A percentile compares a stretch with the other conserved stretches of the same genome.
Conservation (phyloP, 35 echinoderm and acorn worm genomes). For the Stichopus chloronotus region DNA sequence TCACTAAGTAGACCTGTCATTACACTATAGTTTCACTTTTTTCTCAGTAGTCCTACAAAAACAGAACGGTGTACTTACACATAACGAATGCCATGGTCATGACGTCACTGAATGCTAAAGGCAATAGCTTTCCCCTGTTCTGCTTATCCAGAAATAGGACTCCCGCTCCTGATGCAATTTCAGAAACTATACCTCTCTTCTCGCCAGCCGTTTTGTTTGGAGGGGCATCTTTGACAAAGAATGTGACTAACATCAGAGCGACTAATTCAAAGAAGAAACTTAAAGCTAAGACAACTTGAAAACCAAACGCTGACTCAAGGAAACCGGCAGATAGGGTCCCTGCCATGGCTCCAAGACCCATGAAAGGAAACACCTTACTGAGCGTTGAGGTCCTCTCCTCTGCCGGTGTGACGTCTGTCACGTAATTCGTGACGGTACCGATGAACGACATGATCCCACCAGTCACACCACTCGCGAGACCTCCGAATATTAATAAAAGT, state of each 20-base stretch:
- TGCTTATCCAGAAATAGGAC: neutral
- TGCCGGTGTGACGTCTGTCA: constrained; percentile 81
- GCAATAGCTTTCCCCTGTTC: neutral
- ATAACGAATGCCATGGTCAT: constrained; percentile 39
- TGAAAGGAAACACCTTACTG: constrained; percentile 75
- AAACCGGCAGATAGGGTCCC: constrained; percentile 76
- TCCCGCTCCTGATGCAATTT: constrained; percentile 13
- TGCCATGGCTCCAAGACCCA: constrained; percentile 75
- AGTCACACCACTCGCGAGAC: constrained; percentile 68
- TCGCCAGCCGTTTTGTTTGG: neutral
- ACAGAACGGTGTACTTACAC: constrained; percentile 18
- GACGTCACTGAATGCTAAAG: constrained; percentile 12
- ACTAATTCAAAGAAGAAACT: constrained; percentile 14
- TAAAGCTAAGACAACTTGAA: neutral
- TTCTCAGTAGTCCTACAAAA: too few relatives aligned
- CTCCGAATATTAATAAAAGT: constrained; percentile 66
- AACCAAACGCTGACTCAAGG: constrained; percentile 48
- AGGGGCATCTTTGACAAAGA: constrained; percentile 32
- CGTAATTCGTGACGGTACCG: constrained; percentile 70
- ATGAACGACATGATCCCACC: constrained; percentile 74
- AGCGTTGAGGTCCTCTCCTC: constrained; percentile 73
- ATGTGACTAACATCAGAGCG: constrained; percentile 17
- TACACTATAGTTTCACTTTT: too few relatives aligned
- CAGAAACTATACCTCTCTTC: neutral
- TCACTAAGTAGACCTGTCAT: too few relatives aligned